phyloP scores from a whole-genome alignment of 2,113 vertebrate species.

The Callochromis pleurospilus region DNA sequence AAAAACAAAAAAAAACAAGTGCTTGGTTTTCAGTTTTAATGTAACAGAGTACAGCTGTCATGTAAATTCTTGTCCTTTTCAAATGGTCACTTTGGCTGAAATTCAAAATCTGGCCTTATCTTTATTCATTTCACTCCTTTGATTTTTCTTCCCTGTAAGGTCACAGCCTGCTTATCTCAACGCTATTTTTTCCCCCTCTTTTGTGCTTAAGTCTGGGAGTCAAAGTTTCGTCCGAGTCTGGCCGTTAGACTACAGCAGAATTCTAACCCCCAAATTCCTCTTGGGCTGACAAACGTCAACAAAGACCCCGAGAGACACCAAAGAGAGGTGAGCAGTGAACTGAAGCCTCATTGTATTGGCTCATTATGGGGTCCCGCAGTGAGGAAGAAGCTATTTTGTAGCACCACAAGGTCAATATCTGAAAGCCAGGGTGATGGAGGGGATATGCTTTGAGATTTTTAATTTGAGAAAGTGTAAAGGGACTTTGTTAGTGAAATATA shows the following conservation, averaged over 20 bases:
- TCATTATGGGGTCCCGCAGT: conserved; percentile 65
- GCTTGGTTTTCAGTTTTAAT: not conserved
- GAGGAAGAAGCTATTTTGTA: conserved; percentile 72
- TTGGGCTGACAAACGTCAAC: conserved; percentile 68
- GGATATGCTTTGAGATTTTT: conserved; percentile 63
- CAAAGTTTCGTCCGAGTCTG: conserved; percentile 35
- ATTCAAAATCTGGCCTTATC: conserved; percentile 19
- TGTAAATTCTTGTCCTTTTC: not conserved
- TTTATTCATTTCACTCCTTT: conserved; percentile 40
- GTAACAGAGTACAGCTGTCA: not conserved
- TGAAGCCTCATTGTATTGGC: conserved; percentile 70
- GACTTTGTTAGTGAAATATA: conserved; percentile 34
- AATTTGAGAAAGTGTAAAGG: conserved; percentile 57
- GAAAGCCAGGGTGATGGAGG: conserved; percentile 57
- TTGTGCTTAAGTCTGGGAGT: conserved; percentile 34
- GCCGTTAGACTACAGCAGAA: conserved; percentile 35
- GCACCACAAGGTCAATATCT: conserved; percentile 67
- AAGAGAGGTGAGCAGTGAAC: conserved; percentile 71
- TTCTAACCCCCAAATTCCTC: conserved; percentile 57
- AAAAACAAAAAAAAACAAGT: not conserved
- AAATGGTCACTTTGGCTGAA: not conserved
- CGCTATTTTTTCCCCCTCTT: conserved; percentile 4
- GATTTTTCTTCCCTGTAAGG: conserved; percentile 26
- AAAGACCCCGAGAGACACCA: conserved; percentile 67
- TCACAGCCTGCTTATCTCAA: conserved; percentile 33